Base-by-base conservation (phyloP, 2,113 vertebrate species). In the Gracilinanus agilis region DNA sequence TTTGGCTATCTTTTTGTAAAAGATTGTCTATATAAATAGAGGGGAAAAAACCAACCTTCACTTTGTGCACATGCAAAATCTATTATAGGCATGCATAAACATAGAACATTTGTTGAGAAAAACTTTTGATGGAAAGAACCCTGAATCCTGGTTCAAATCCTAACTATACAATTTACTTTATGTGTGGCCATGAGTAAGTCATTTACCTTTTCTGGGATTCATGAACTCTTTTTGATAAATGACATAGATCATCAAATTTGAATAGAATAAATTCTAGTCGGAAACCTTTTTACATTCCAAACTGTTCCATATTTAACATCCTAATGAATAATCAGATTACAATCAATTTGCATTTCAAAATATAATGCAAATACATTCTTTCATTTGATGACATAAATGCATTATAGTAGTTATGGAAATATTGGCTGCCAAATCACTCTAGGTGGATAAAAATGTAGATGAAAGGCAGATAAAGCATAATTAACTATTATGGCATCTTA, bases 291-390 rank as follows among this genome's bases (percentile, higher is more conserved):
- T 27, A 96, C 88, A 75, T 55, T 54, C 27, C 9, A 0, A 49
- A 44, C 94, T 93, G 21, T 91, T 96, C 88, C 44, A 54, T 95
- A 96, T 94, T 97, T 96, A 90, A 12, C 92, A 97, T 97, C 96
- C 89, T 97, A 97, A 97, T 97, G 53, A 95, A 54, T 96, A 96
- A 97, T 98, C 95, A 97, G 96, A 96, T 96, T 96, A 96, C 94
- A 97, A 97, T 97, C 97, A 97, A 90, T 95, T 91, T 93, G 95
- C 89, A 94, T 97, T 97, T 97, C 93, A 97, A 97, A 92, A 29
- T 89, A 95, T 83, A 95, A 93, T 96, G 96, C 94, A 97, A 97
- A 97, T 96, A 93, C 3, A 12, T 91, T 96, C 89, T 90, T 95
- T 94, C 97, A 95, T 91, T 95, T 96, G 92, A 89, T 90, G 91